Conservation (phyloP, 2,113 vertebrate genomes). For the Pseudolaguvia tuberculata region DNA sequence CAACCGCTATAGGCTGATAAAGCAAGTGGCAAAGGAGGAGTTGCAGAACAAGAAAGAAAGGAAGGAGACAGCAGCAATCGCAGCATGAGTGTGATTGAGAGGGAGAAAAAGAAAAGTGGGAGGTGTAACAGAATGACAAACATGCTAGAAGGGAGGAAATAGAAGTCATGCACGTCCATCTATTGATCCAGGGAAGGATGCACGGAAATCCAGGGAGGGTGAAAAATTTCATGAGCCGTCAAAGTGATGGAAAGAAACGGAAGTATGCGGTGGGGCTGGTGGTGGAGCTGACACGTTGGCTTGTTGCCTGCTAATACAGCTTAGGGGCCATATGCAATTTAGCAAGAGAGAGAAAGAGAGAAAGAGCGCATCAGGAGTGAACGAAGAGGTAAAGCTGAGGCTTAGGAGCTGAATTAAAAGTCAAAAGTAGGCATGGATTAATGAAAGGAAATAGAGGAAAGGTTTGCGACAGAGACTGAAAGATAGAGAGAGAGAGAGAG, state of each 20-base stretch:
- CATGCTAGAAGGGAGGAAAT: constrained; percentile 6
- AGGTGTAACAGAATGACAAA: constrained; percentile 32
- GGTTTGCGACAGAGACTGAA: background rate
- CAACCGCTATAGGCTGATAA: constrained; percentile 4
- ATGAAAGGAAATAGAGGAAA: constrained; percentile 21
- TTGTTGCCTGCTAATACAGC: constrained; percentile 37
- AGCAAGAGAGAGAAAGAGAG: constrained; percentile 37
- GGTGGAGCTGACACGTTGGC: constrained; percentile 26
- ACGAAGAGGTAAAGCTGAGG: constrained; percentile 29
- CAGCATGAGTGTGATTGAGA: constrained; percentile 31
- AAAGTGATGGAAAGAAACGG: constrained; percentile 25
- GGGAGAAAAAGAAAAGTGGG: constrained; percentile 19
- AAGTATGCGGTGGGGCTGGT: constrained; percentile 2
- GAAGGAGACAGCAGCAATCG: constrained; percentile 21
- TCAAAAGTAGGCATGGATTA: constrained; percentile 3
- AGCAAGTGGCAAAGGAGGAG: constrained; percentile 9
- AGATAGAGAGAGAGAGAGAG: background rate
- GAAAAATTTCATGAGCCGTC: constrained; percentile 31
- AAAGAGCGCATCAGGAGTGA: constrained; percentile 19
- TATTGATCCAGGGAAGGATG: constrained; percentile 37
- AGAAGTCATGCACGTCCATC: constrained; percentile 33
- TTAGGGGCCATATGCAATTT: constrained; percentile 46
- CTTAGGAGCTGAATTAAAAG: constrained; percentile 19
- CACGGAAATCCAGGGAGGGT: constrained; percentile 14
- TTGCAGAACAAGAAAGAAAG: constrained; percentile 7